Percentiles rank a stretch among this genome's conserved stretches.
Conservation (phyloP, 2,113 vertebrate species). For the Oxygymnocypris stewartii region DNA sequence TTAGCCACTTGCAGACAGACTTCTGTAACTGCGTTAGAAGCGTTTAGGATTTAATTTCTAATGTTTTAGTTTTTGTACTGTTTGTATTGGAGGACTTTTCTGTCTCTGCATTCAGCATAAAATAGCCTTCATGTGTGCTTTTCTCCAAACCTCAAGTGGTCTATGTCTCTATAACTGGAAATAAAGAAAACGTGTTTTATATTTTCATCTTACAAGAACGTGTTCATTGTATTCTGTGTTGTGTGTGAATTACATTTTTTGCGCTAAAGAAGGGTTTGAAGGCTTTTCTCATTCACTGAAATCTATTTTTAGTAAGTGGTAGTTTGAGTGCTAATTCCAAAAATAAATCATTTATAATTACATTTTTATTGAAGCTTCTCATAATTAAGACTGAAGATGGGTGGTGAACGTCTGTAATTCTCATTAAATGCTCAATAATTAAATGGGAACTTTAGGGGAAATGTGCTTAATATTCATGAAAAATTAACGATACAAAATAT, state of each 20-base stretch:
- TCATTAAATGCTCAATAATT: no score
- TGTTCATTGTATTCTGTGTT: constrained; percentile 28
- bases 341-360: neutral
- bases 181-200: constrained; percentile 84
- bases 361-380: neutral
- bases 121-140: constrained; percentile 74
- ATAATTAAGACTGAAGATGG: neutral
- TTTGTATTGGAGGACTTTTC: constrained; percentile 67
- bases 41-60: constrained; percentile 62
- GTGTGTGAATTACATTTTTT: neutral
- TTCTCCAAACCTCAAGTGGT: constrained; percentile 76
- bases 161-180: constrained; percentile 78
- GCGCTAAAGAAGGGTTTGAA: neutral
- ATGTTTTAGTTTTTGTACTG: constrained; percentile 62
- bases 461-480: neutral
- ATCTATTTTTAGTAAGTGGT: neutral
- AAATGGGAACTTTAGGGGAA: neutral
- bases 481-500: neutral
- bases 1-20: constrained; percentile 70
- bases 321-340: neutral
- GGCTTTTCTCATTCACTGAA: no score
- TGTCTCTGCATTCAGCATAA: constrained; percentile 63
- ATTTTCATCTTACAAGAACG: constrained; percentile 76
- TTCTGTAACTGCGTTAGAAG: constrained; percentile 70
- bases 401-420: neutral